Evolutionary conservation across 2,797 vertebrate genomes (phyloP).

Genomic region (Cossypha heuglini): DNA sequence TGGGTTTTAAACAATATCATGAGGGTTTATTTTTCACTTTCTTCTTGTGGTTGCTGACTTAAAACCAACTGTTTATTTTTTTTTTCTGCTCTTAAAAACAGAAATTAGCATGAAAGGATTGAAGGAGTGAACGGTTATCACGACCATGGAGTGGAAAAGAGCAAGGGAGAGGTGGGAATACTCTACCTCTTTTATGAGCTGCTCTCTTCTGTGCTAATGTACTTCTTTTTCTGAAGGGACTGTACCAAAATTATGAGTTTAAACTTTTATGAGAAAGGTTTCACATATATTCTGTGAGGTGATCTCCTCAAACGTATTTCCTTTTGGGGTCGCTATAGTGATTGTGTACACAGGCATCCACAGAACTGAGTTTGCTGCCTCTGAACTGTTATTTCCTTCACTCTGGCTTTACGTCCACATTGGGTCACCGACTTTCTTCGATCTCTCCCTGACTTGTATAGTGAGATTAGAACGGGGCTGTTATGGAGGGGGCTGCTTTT

Average conservation of each 20-base stretch:
- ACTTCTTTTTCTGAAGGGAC: not conserved
- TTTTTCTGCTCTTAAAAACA: slow-evolving; percentile 19
- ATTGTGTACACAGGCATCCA: not conserved
- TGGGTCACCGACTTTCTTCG: not conserved
- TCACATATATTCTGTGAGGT: not conserved
- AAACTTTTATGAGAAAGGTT: not conserved
- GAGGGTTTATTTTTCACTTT: not conserved
- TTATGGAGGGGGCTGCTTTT: not conserved
- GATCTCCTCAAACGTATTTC: not conserved
- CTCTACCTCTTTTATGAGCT: not conserved
- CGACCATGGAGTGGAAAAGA: not conserved
- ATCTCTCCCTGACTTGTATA: not conserved
- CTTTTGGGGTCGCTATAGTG: not conserved
- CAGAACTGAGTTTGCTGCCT: not conserved
- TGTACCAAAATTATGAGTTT: not conserved
- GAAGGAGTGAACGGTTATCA: slow-evolving; percentile 24
- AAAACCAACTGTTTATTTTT: slow-evolving; percentile 18
- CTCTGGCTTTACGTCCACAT: not conserved
- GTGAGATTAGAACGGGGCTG: not conserved
- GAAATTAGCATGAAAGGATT: slow-evolving; percentile 41
- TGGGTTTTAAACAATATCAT: not conserved
- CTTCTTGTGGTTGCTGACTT: not conserved
- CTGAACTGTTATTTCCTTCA: not conserved
- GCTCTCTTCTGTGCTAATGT: not conserved
- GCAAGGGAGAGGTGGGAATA: not conserved